Evolutionary conservation across 2,797 vertebrate genomes (phyloP), one percentile per base, ranked within the genome.

Genomic region (Simalia tracyae): DNA sequence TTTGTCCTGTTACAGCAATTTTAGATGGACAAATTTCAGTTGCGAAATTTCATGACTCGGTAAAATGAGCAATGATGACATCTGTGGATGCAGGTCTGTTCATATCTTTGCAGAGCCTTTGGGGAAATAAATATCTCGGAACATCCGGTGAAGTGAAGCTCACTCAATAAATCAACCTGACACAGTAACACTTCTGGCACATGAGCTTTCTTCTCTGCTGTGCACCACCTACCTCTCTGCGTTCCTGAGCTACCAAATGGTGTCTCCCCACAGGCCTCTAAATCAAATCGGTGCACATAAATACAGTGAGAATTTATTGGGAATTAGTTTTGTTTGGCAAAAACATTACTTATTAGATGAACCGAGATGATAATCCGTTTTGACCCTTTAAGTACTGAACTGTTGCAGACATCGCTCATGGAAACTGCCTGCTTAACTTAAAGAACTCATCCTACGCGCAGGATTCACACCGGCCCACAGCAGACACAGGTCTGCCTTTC

Each of bases 101-200:
- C 99, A 99, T 99, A 99, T 99, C 99, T 99, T 98, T 99, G 98
- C 97, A 96, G 97, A 98, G 99, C 99, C 99, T 99, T 99, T 99
- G 99, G 99, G 99, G 99, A 99, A 99, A 99, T 99, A 99, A 99
- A 99, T 99, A 99, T 99, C 99, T 99, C 98, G 98, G 99, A 99
- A 99, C 99, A 99, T 99, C 99, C 99, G 99, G 99, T 98, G 99
- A 99, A 99, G 99, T 99, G 99, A 99, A 99, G 99, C 99, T 99
- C 98, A 99, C 99, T 99, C 99, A 99, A 99, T 99, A 99, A 99
- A 99, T 99, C 99, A 99, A 99, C 98, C 98, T 99, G 99, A 99
- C 99, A 99, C 99, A 99, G 99, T 99, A 99, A 99, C 99, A 99
- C 99, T 99, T 99, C 99, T 99, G 99, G 99, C 99, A 99, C 99